Percentiles rank a stretch among this genome's conserved stretches.
Evolutionary conservation across 37 sponge, comb jelly and placozoan genomes (phyloP).

Genomic region (Bolinopsis microptera): DNA sequence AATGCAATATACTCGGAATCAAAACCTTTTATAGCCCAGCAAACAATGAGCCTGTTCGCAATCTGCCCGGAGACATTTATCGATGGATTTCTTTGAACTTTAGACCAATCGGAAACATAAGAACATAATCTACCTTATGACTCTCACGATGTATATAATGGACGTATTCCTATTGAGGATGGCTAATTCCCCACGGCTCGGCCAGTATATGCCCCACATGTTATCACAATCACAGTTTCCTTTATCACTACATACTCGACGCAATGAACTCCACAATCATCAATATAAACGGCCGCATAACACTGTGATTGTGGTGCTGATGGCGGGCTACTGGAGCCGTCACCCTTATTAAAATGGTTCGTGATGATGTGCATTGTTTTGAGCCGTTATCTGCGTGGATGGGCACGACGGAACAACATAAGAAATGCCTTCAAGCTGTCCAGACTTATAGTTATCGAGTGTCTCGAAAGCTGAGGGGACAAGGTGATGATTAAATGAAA

Average conservation of each 20-base stretch:
- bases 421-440: neutral
- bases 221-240: no score
- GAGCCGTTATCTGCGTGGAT: neutral
- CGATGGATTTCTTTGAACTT: neutral
- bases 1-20: no score
- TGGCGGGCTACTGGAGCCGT: no score
- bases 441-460: neutral
- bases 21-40: neutral
- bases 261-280: neutral
- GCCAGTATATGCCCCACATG: no score
- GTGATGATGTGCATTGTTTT: neutral
- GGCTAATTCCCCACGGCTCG: neutral
- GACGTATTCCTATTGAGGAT: neutral
- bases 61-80: neutral
- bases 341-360: neutral
- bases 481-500: neutral
- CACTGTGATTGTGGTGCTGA: no score
- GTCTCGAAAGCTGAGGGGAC: neutral
- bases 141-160: neutral
- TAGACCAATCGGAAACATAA: neutral
- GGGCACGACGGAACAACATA: neutral
- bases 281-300: neutral
- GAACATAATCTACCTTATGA: neutral
- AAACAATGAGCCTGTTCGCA: neutral
- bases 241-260: no score